A percentile compares a stretch with the other conserved stretches of the same genome.
phyloP scores from a whole-genome alignment of 2,888 invertebrate genomes.

The Gasteruption jaculator region DNA sequence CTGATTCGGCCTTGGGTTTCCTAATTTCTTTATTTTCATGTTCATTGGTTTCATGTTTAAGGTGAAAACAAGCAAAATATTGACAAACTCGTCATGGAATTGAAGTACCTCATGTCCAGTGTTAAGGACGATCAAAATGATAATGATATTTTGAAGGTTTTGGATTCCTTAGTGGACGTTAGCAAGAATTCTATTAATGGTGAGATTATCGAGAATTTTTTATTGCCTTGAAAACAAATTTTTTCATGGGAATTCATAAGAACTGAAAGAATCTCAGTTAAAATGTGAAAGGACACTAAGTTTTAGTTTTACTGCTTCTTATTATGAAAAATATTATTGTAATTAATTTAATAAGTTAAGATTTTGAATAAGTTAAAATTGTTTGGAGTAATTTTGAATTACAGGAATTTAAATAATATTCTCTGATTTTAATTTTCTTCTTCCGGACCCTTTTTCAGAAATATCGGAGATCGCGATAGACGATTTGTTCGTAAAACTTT shows the following conservation, averaged over 20 bases:
- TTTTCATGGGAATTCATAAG: no score
- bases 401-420: no score
- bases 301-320: no score
- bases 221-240: no score
- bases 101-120: slow-evolving; percentile 25
- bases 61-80: slow-evolving; percentile 30
- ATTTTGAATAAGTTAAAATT: neutral
- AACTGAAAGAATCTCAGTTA: no score
- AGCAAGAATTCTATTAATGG: slow-evolving; percentile 33
- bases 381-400: neutral
- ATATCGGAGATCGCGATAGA: slow-evolving; percentile 30
- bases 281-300: no score
- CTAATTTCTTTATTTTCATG: no score
- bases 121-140: slow-evolving; percentile 25
- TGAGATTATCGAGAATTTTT: slow-evolving; percentile 11
- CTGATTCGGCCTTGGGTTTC: no score
- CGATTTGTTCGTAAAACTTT: slow-evolving; percentile 35
- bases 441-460: slow-evolving; percentile 25
- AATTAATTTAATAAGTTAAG: no score
- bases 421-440: neutral
- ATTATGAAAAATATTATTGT: no score
- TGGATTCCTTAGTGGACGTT: slow-evolving; percentile 32
- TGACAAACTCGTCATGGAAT: slow-evolving; percentile 30
- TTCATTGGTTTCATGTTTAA: no score
- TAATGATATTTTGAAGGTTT: slow-evolving; percentile 26